Evolutionary conservation across 2,113 vertebrate species (phyloP), one percentile per base, ranked within the genome.

Genomic region (Zosterops borbonicus): DNA sequence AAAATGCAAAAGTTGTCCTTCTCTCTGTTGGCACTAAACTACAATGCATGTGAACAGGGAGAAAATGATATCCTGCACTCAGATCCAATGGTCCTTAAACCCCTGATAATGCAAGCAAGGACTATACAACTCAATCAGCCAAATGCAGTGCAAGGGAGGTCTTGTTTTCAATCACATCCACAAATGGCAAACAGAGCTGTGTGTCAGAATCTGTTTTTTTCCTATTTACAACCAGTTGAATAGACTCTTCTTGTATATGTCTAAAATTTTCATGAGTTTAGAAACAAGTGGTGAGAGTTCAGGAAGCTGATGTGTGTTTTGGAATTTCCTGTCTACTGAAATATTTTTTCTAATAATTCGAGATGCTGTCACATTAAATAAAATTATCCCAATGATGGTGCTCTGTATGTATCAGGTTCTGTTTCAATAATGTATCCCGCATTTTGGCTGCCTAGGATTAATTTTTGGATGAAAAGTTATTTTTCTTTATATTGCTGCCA

Each of bases 311-410:
- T 31, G 6, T 56, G 13, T 70, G 28, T 46, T 92, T 84, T 76
- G 49, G 37, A 89, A 82, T 91, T 82, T 94, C 56, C 64, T 89
- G 35, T 63, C n/a, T 27, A 49, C 41, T 17, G 59, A 69, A 69
- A 39, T 50, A 47, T 28, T 13, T 77, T 92, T 89, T 64, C 77
- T 76, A 79, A 68, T 91, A 89, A 65, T 71, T 89, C n/a, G 82
- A 69, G 69, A 46, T 76, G 23, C 33, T 65, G 17, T 73, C 37
- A 92, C 53, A 76, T 71, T 31, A 87, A 95, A 60, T 60, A 49
- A 71, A 82, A 87, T 60, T 23, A 67, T 87, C 79, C 33, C 2
- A 3, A 2, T 60, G 52, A 62, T 67, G 68, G 22, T 37, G 11
- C 8, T 80, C 18, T 35, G 5, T 85, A 44, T 65, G 20, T 94